Evolutionary conservation across 2,888 invertebrate genomes (phyloP).

Genomic region (Thera britannica): DNA sequence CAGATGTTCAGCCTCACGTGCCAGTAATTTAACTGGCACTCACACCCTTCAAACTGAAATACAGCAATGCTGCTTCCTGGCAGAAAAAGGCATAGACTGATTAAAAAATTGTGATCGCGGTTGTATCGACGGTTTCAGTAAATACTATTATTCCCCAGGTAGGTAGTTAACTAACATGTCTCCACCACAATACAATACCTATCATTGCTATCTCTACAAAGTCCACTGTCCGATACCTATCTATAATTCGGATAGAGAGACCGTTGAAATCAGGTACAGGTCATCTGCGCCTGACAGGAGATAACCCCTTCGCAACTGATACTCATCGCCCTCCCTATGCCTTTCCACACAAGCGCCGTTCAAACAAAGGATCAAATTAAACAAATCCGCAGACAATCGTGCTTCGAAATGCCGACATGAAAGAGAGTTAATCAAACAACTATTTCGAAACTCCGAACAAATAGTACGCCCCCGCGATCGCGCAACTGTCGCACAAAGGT

Average conservation of each 20-base stretch:
- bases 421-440: slow-evolving; percentile 84
- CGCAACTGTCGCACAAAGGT: slow-evolving; percentile 63
- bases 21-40: too few relatives aligned
- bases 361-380: slow-evolving; percentile 84
- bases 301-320: slow-evolving; percentile 68
- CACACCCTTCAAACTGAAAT: too few relatives aligned
- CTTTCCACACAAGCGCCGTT: slow-evolving; percentile 76
- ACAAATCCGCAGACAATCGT: slow-evolving; percentile 81
- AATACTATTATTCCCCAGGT: background rate
- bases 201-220: slow-evolving; percentile 25
- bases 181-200: slow-evolving; percentile 2
- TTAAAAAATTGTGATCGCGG: too few relatives aligned
- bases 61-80: too few relatives aligned
- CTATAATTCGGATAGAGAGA: slow-evolving; percentile 29
- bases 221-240: slow-evolving; percentile 26
- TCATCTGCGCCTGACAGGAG: slow-evolving; percentile 72
- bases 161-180: background rate
- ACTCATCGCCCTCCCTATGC: slow-evolving; percentile 68
- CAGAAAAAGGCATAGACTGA: too few relatives aligned
- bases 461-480: slow-evolving; percentile 68
- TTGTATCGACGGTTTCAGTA: background rate
- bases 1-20: too few relatives aligned
- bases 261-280: slow-evolving; percentile 61
- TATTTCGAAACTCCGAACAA: slow-evolving; percentile 67
- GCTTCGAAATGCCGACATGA: slow-evolving; percentile 73